Evolutionary conservation across 2,888 invertebrate species (phyloP), one percentile per base, ranked within the genome.

Genomic region (Yponomeuta cagnagella): DNA sequence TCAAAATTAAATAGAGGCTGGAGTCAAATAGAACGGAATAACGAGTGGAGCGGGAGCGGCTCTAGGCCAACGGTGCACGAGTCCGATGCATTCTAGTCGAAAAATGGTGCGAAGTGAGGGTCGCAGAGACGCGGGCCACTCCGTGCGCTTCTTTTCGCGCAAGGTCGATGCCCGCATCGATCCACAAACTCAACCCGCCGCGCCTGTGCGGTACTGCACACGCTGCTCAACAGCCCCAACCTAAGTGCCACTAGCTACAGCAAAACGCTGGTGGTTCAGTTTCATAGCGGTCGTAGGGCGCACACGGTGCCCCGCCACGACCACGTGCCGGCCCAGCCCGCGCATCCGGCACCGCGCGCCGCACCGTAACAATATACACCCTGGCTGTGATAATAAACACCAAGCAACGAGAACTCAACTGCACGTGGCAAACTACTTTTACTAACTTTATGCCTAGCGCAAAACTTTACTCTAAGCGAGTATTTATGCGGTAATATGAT

Each of bases 91-190:
- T 68, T 30, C 15, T 33, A 23, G 15, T 48, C 43, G n/a, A 68
- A 69, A 30, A 37, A n/a, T 69, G 30, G 31, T 52, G 30, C 52
- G 65, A 65, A 65, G 31, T n/a, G 15, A 68, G 52, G 31, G 69
- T 52, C 58, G 48, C 69, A 31, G 33, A 68, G 70, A 48, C 37
- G n/a, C 71, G 70, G 72, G 69, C 70, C 72, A 68, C 72, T 68
- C 1, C 69, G 70, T 71, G 74, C 76, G 72, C 73, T 73, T 73
- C 72, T 73, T 75, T 77, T 74, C 75, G 86, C 88, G 87, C 88
- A 86, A 84, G 87, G 84, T 87, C 86, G 80, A 80, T 81, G 85
- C 72, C 83, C 86, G 79, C 81, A 87, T 88, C 82, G 87, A 88
- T 88, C 84, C 82, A 74, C 75, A 74, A 74, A 75, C 75, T 74